These are phyloP conservation scores for Clavelina lepadiformis DNA, from an alignment of 23 tunicate genomes.

Conservation along the genomic window DNA sequence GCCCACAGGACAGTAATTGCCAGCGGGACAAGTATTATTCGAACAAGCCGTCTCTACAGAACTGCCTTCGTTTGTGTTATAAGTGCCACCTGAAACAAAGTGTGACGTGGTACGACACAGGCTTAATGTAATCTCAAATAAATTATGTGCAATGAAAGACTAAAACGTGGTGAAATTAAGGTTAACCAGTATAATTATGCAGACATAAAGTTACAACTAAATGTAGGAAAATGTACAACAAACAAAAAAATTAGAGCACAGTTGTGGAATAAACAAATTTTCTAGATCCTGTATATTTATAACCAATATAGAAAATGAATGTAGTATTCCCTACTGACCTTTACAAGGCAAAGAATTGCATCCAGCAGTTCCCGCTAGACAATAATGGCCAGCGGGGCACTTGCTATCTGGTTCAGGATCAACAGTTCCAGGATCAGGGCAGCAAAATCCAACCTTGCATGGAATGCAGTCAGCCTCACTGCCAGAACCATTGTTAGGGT, in stretches of 20 bases:
- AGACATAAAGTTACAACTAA: too few species aligned
- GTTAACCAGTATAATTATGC: too few species aligned
- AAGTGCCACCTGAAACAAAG: conserved; percentile 59
- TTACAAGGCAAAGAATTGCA: conserved; percentile 66
- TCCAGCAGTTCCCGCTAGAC: conserved; percentile 76
- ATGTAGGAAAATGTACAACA: too few species aligned
- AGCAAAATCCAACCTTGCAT: conserved; percentile 78
- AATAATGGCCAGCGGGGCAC: conserved; percentile 70
- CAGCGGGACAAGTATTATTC: conserved; percentile 63
- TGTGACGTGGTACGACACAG: too few species aligned
- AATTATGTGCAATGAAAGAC: too few species aligned
- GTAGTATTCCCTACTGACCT: conserved; percentile 54
- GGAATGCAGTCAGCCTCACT: conserved; percentile 46
- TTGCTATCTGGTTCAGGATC: conserved; percentile 20
- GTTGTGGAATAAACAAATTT: too few species aligned
- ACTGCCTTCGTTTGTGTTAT: conserved; percentile 21
- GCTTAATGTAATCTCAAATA: not conserved
- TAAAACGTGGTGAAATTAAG: too few species aligned
- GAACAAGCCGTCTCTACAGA: conserved; percentile 26
- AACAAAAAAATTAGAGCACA: too few species aligned
- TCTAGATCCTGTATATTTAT: too few species aligned
- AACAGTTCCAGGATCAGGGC: conserved; percentile 32
- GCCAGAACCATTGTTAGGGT: conserved; percentile 38
- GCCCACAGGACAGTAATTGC: conserved; percentile 53
- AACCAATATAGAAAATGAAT: too few species aligned